Evolutionary conservation across 2,113 vertebrate species (phyloP), one percentile per base, ranked within the genome.

Genomic region (Saguinus midas): DNA sequence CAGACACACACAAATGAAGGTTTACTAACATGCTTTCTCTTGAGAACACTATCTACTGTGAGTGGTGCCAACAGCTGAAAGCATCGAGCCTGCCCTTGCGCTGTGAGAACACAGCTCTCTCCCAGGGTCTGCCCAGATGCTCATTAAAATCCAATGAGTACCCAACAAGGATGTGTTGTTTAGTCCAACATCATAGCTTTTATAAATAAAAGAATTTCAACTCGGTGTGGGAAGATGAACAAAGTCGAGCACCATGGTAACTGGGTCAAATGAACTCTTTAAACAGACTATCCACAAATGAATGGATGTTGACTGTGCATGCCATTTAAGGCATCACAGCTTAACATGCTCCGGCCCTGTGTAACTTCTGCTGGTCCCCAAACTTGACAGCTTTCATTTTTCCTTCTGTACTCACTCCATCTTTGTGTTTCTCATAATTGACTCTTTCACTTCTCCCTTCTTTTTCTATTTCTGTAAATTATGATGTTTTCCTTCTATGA

Each of bases 41-140:
- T 75, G 85, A 97, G 97, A 98, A 98, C 96, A 98, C 95, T 91
- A 94, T 96, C 97, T 95, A 79, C 95, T 98, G 94, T 98, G 94
- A 94, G n/a, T 6, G 0, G 66, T 97, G 97, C 96, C 98, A 98
- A 78, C 10, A 79, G 87, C 94, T 97, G 96, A 97, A 97, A 97
- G 88, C 90, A 9, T 83, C 5, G 27, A 92, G 96, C 72, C 85
- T 96, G 90, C 95, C 87, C 87, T 96, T 0, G 27, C 35, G 0
- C 96, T 97, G 96, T 95, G 97, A 98, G 97, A 98, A 98, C 92
- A 95, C 87, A 90, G 92, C 55, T 96, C 96, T 97, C 97, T 98
- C 95, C 96, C 96, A 97, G 95, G 73, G 94, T 97, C 78, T 87
- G 85, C 84, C 97, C 97, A 98, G 97, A 98, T 97, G 90, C 97